A percentile compares a stretch with the other conserved stretches of the same genome.
phyloP scores from a whole-genome alignment of 30 jellyfish, hydroid and myxozoan species.

The Catostylus mosaicus region DNA sequence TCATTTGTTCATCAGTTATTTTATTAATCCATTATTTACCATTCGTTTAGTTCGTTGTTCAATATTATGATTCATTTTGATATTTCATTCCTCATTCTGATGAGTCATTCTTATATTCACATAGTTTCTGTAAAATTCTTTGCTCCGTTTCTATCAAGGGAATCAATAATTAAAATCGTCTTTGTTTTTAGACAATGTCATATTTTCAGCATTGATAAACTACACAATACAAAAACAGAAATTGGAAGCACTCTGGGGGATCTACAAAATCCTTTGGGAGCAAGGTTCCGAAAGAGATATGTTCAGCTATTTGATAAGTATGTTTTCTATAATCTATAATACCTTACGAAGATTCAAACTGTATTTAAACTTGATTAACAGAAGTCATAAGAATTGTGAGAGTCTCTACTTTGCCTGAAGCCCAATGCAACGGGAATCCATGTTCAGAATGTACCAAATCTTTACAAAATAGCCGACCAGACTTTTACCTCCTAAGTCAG shows the following conservation, averaged over 20 bases:
- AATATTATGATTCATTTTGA: not conserved
- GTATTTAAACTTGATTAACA: not conserved
- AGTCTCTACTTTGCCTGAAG: not conserved
- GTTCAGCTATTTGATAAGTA: constrained; percentile 12
- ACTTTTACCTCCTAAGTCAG: not conserved
- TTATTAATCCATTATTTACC: not conserved
- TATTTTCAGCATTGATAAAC: constrained; percentile 3
- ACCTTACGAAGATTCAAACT: too few species aligned
- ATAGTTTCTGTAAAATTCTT: not conserved
- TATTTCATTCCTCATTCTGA: not conserved
- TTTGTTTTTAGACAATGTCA: not conserved
- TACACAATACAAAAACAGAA: constrained; percentile 2
- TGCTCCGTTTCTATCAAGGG: not conserved
- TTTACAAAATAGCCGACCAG: not conserved
- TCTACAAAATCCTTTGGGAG: not conserved
- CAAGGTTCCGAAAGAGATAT: constrained; percentile 14
- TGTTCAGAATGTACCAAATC: not conserved
- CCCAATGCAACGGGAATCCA: not conserved
- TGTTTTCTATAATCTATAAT: not conserved
- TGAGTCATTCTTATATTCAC: too few species aligned
- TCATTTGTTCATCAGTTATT: not conserved
- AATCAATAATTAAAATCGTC: not conserved
- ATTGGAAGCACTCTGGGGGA: constrained; percentile 7
- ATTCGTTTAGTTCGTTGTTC: not conserved
- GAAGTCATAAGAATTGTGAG: not conserved